Base-by-base conservation (phyloP, 37 sponge, comb jelly and placozoan species). In the Agelas oroides region DNA sequence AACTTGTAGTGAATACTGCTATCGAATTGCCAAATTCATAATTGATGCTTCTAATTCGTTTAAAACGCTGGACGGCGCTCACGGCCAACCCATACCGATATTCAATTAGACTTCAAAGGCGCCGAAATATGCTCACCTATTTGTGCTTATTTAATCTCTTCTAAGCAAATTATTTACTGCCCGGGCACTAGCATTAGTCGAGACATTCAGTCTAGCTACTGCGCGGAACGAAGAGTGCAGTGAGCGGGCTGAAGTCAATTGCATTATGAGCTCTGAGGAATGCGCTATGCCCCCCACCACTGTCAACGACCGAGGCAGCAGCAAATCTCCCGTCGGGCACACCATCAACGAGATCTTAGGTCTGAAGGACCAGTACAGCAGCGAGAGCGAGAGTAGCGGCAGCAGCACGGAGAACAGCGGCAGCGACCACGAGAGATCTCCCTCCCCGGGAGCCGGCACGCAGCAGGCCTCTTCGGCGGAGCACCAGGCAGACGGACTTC, bases 101-200 rank as follows among this genome's bases (percentile, higher is more conserved):
- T 75, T 65, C 59, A 81, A 55, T 87, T 67, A 81, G 39, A 75
- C 63, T 66, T 88, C 88, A 88, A 88, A 88, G 81, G n/a, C 39
- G 69, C 82, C 88, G 82, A 61, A 60, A 76, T 76, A 88, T 81
- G 88, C 33, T 28, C 34, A 59, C 65, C 65, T 59, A 37, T 35
- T 36, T 62, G 39, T 60, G 62, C 62, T 31, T n/a, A 72, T 72
- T 72, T 67, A 67, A 67, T 67, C 35, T 67, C 30, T 12, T 31
- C 28, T 18, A 31, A 19, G 19, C 53, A 71, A 71, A 71, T 71
- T 71, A 40, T 46, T 71, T 71, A 21, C 46, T 8, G 46, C 46
- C 46, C 8, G 46, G 6, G 46, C 46, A 12, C 5, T 6, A 25
- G 6, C 6, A 25, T 11, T 63, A 70, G 35, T 28, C 65, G 65